A percentile compares a stretch with the other conserved stretches of the same genome.
Conservation (phyloP, 1,140 invertebrate genomes). For the Atta texana region DNA sequence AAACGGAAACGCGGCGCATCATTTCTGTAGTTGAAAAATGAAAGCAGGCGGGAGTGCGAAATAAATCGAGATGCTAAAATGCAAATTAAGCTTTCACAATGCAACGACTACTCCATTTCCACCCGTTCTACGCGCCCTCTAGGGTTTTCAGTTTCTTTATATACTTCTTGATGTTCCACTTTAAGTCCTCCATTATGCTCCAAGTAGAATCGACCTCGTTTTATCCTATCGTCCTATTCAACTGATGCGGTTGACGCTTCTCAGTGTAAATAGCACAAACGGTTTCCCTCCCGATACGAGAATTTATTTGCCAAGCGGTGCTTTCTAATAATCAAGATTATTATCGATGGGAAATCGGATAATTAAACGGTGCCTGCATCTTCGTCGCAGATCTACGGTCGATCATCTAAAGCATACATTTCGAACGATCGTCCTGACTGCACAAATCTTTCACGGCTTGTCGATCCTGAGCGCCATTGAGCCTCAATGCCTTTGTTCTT, state of each 20-base stretch:
- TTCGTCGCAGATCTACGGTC: background rate
- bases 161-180: slow-evolving; percentile 51
- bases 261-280: slow-evolving; percentile 52
- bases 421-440: slow-evolving; percentile 19
- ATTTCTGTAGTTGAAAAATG: background rate
- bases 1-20: slow-evolving; percentile 11
- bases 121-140: background rate
- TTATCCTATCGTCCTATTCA: slow-evolving; percentile 56
- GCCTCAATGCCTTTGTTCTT: background rate
- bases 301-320: slow-evolving; percentile 9
- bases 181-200: slow-evolving; percentile 59
- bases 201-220: slow-evolving; percentile 59
- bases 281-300: background rate
- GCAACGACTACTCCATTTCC: background rate
- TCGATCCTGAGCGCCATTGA: background rate
- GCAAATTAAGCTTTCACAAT: slow-evolving; percentile 30
- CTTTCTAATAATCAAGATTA: slow-evolving; percentile 14
- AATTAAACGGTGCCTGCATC: slow-evolving; percentile 1
- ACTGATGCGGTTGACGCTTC: slow-evolving; percentile 13
- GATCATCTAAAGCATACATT: slow-evolving; percentile 3
- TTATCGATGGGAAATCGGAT: slow-evolving; percentile 26
- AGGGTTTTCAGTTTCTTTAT: slow-evolving; percentile 32
- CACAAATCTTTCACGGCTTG: background rate
- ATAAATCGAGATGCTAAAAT: slow-evolving; percentile 26
- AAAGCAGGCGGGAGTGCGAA: background rate